Base-by-base conservation (phyloP, 2,797 vertebrate genomes). In the Trachurus trachurus region DNA sequence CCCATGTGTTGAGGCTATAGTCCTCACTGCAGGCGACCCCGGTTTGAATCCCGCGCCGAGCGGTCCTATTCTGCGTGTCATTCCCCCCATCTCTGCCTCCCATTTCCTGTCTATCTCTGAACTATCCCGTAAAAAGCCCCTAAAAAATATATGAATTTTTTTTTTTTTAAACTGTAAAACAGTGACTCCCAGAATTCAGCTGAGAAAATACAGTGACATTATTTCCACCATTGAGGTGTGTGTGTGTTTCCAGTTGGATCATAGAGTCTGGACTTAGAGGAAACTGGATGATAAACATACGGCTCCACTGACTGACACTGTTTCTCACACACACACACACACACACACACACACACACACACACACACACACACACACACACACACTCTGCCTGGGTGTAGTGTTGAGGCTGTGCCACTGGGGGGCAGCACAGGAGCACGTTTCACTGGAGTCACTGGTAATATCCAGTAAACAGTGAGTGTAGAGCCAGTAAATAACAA, bases 401-500 rank as follows among this genome's bases (percentile, higher is more conserved):
- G 68, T 89, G 70, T 34, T 50, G 31, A 50, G 47, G 45, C 49
- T 80, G 34, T 22, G 57, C 91, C 91, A 92, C 86, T 80, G 73
- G 58, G 86, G 56, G 91, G 87, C 90, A 88, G 87, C 26, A 76
- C 47, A 83, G 59, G 49, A 84, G 60, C 57, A 49, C 37, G 70
- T 66, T 66, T 26, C 58, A 34, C n/a, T 16, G 9, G 22, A 57
- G 56, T 62, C 31, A 34, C 49, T 66, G 64, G 45, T 76, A 64
- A 66, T 58, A 65, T 37, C 60, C 50, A 13, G 66, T 57, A 77
- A 76, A 86, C 71, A 69, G 63, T 26, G 31, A 76, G 69, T 76
- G 71, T 63, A 81, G 44, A 78, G 75, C 65, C 53, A 71, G 82
- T 72, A 87, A 85, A 87, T 89, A 87, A 90, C 82, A 26, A 26